Conservation (phyloP, 2,888 invertebrate genomes). For the Caenorhabditis sp. region DNA sequence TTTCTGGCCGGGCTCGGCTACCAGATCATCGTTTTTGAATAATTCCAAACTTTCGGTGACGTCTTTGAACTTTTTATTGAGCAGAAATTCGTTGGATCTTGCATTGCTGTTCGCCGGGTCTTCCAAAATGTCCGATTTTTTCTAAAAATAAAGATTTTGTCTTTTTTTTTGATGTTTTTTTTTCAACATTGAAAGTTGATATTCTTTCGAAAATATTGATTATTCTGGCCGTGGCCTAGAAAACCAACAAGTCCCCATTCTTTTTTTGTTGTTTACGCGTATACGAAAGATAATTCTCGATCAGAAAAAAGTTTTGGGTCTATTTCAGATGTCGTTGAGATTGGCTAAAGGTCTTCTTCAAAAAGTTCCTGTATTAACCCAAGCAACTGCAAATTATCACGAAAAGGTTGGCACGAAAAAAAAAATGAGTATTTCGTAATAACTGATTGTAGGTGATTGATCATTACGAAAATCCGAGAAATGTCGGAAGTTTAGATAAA, state of each 20-base stretch:
- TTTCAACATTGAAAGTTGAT: background rate
- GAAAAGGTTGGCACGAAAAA: conserved; percentile 54
- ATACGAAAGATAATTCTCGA: background rate
- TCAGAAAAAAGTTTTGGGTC: no score
- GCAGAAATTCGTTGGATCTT: conserved; percentile 72
- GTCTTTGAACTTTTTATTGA: conserved; percentile 71
- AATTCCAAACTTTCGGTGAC: conserved; percentile 73
- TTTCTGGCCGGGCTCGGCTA: conserved; percentile 74
- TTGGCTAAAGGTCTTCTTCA: conserved; percentile 12
- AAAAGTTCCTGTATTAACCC: conserved; percentile 6
- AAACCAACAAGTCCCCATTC: conserved; percentile 4
- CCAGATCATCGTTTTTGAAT: conserved; percentile 75
- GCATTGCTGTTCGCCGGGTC: conserved; percentile 36
- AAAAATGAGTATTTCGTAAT: background rate
- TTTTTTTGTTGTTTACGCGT: conserved; percentile 1
- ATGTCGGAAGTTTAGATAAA: conserved; percentile 96
- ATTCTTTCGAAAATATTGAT: no score
- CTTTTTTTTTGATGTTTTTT: background rate
- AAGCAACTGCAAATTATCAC: conserved; percentile 53
- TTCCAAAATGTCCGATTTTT: conserved; percentile 22
- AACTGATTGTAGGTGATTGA: conserved; percentile 82
- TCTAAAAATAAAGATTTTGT: conserved; percentile 11
- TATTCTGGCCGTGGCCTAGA: conserved; percentile 1
- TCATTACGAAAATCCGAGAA: conserved; percentile 98
- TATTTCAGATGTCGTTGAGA: conserved; percentile 33